phyloP scores from a whole-genome alignment of 2,888 invertebrate genomes.

The Margaritifera margaritifera region DNA sequence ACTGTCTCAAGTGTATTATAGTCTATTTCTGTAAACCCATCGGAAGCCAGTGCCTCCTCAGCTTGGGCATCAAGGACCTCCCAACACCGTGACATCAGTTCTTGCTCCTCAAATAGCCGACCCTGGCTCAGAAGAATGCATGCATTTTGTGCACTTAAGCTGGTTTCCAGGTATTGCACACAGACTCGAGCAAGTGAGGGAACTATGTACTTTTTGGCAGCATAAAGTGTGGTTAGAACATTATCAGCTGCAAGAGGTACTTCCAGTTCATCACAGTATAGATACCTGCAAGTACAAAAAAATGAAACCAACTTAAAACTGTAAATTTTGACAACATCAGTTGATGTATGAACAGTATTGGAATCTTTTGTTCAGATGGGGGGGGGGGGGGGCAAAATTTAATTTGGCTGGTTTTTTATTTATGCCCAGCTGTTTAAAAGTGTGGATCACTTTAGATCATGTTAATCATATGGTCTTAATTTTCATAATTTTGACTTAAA shows the following conservation, averaged over 20 bases:
- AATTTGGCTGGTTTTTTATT: too few relatives aligned
- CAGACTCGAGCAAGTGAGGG: constrained; percentile 94
- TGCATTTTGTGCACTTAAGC: constrained; percentile 95
- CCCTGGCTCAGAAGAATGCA: constrained; percentile 96
- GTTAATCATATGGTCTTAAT: too few relatives aligned
- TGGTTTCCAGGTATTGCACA: constrained; percentile 95
- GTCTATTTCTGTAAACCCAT: constrained; percentile 97
- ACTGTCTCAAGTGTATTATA: constrained; percentile 93
- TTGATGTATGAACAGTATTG: background rate
- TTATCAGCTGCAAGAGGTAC: constrained; percentile 95
- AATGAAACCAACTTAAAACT: background rate
- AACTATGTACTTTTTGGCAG: constrained; percentile 97
- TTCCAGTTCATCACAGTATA: constrained; percentile 90
- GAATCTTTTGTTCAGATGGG: too few relatives aligned
- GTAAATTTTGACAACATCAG: background rate
- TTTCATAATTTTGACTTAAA: too few relatives aligned
- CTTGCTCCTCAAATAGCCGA: constrained; percentile 95
- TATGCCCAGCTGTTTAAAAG: too few relatives aligned
- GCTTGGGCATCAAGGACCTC: constrained; percentile 95
- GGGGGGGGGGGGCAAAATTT: too few relatives aligned
- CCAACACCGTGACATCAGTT: constrained; percentile 86
- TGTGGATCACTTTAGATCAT: too few relatives aligned
- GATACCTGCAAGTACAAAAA: constrained; percentile 81
- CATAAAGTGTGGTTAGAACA: constrained; percentile 93
- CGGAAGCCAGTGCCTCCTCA: constrained; percentile 95